Evolutionary conservation across 2,888 invertebrate species (phyloP).

Genomic region (Drosophila peninsularis): DNA sequence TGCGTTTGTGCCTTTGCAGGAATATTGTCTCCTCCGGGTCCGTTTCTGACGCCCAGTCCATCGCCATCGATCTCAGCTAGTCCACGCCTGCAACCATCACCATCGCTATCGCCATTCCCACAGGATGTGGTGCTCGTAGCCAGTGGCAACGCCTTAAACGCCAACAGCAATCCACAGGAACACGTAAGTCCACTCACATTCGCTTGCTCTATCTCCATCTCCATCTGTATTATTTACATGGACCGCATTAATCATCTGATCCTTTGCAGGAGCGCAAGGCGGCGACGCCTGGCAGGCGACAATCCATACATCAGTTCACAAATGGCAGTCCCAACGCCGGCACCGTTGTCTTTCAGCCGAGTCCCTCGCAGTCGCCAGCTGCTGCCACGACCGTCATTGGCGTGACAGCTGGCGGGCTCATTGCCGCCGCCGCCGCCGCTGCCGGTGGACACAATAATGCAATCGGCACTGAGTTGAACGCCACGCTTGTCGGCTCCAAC

Average conservation of each 20-base stretch:
- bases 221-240: neutral
- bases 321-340: constrained; percentile 85
- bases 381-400: constrained; percentile 84
- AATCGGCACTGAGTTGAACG: constrained; percentile 85
- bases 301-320: constrained; percentile 84
- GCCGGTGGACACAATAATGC: constrained; percentile 61
- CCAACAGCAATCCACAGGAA: constrained; percentile 84
- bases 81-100: constrained; percentile 85
- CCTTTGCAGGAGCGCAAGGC: constrained; percentile 84
- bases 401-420: constrained; percentile 81
- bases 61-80: constrained; percentile 85
- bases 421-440: constrained; percentile 65
- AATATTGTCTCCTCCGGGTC: constrained; percentile 86
- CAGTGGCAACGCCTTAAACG: constrained; percentile 84
- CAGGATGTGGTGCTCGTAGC: constrained; percentile 85
- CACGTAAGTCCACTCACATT: constrained; percentile 74
- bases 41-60: constrained; percentile 85
- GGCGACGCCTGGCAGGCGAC: constrained; percentile 85
- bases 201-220: neutral
- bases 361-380: constrained; percentile 85
- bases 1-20: constrained; percentile 63
- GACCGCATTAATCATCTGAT: constrained; percentile 12
- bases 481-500: constrained; percentile 85
- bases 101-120: constrained; percentile 85
- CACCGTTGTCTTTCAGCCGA: constrained; percentile 85